Conservation (phyloP, 2,113 vertebrate species). For the Pelmatolapia mariae region DNA sequence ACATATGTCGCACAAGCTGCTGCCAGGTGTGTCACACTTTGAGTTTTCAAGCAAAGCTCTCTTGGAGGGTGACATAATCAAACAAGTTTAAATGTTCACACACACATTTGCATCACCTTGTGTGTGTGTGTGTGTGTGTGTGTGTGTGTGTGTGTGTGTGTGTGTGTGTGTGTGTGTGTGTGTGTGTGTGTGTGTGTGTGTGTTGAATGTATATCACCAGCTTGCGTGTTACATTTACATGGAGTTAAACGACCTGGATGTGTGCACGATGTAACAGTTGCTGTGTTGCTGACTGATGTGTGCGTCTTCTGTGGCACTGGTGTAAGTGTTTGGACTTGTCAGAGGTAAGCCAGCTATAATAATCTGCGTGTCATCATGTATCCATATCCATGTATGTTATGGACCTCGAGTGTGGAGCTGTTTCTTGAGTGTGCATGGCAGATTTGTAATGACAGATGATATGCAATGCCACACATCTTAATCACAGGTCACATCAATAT, state of each 20-base stretch:
- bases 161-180: background rate
- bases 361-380: background rate
- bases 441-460: constrained; percentile 3
- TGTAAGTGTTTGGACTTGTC: constrained; percentile 11
- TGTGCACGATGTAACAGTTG: background rate
- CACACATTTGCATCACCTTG: background rate
- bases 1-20: constrained; percentile 58
- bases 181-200: background rate
- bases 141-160: background rate
- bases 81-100: background rate
- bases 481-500: background rate
- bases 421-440: background rate
- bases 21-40: constrained; percentile 42
- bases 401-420: background rate
- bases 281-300: background rate
- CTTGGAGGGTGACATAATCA: background rate
- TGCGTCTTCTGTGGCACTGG: background rate
- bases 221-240: background rate
- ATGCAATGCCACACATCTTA: background rate
- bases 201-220: background rate
- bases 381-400: background rate
- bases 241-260: background rate
- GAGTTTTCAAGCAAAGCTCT: constrained; percentile 31
- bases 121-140: background rate
- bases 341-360: background rate